Evolutionary conservation across 2,113 vertebrate genomes (phyloP), one percentile per base, ranked within the genome.

Genomic region (Tragelaphus scriptus): DNA sequence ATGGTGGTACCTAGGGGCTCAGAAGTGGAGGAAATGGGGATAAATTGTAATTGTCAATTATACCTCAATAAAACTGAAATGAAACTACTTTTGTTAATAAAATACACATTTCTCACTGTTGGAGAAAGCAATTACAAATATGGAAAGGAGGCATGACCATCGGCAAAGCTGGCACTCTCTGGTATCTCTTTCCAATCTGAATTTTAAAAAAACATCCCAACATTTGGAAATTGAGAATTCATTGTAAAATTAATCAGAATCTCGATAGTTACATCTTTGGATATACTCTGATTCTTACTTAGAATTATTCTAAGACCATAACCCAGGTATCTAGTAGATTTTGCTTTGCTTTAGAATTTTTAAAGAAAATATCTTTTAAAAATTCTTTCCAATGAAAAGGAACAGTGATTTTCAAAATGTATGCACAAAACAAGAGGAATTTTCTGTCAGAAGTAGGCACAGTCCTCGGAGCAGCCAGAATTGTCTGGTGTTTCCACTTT

Each of bases 301-400:
- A 81, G 63, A 32, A 7, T 95, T 93, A 61, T 93, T 85, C 65
- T 85, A 81, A 81, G 65, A 85, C 17, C 9, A 8, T 32, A 91
- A 51, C 36, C 32, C 47, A 93, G 65, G 36, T 61, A 71, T 88
- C 53, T 91, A 75, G 75, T 56, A 85, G 44, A 36, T 63, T 85
- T 92, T 94, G 32, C 61, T 88, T 92, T 94, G 56, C 47, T 91
- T 95, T 59, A 51, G 56, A 13, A 21, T 88, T 88, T 65, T 86
- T 68, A 88, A 96, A 94, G 36, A 88, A 85, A 63, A 81, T 96
- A 16, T 11, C 23, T 86, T 95, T 92, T 36, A 88, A 79, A 93
- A 85, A 55, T 93, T 30, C 55, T 93, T 63, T 94, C 32, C 44
- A 49, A 32, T 16, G 51, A 55, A 87, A 92, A 81, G 28, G 26